Evolutionary conservation across 2,113 vertebrate genomes (phyloP).

Genomic region (Haplochromis burtoni): DNA sequence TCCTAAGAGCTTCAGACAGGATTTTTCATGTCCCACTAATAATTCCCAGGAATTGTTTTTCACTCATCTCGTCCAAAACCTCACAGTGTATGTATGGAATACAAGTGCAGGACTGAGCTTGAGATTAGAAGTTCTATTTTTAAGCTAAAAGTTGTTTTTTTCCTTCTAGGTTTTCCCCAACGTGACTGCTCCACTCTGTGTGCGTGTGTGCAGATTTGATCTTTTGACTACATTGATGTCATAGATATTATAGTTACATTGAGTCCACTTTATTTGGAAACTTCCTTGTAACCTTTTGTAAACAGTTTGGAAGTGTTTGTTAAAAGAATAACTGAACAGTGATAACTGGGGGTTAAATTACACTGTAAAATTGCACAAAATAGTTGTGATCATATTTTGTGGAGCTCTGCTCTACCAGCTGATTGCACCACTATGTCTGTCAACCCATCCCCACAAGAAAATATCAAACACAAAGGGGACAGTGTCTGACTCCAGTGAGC

Average conservation of each 20-base stretch:
- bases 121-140: background rate
- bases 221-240: background rate
- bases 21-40: background rate
- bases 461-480: background rate
- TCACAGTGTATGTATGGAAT: background rate
- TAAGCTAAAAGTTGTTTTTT: background rate
- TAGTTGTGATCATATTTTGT: background rate
- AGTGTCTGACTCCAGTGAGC: background rate
- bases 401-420: background rate
- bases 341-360: background rate
- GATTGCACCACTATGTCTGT: background rate
- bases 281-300: background rate
- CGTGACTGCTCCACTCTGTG: background rate
- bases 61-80: background rate
- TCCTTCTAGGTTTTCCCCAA: background rate
- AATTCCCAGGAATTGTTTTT: background rate
- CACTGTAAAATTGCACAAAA: background rate
- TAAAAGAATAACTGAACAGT: background rate
- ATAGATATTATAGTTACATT: background rate
- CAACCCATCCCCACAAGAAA: background rate
- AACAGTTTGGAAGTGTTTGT: background rate
- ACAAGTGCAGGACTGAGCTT: background rate
- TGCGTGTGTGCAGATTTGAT: background rate
- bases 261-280: background rate
- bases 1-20: background rate